Conservation (phyloP, 2,797 vertebrate genomes). For the Champsocephalus esox region DNA sequence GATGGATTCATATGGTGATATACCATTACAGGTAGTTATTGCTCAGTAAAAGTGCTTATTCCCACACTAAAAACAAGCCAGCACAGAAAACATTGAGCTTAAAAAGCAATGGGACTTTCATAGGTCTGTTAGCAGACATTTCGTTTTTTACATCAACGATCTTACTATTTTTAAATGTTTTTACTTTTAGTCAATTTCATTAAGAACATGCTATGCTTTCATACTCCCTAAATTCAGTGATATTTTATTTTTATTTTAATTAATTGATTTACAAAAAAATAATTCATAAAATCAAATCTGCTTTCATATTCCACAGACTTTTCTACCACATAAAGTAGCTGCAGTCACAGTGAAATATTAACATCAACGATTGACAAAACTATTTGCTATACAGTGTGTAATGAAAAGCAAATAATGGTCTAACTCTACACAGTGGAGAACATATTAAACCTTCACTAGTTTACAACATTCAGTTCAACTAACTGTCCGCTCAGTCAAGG, state of each 20-base stretch:
- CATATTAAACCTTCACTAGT: constrained; percentile 17
- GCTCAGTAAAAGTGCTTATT: constrained; percentile 20
- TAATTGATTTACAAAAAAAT: not conserved
- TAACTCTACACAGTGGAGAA: not conserved
- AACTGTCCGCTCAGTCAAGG: constrained; percentile 19
- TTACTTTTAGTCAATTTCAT: not conserved
- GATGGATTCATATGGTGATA: constrained; percentile 25
- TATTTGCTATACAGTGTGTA: not conserved
- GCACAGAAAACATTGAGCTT: constrained; percentile 6
- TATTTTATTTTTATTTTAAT: not conserved
- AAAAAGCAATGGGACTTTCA: constrained; percentile 6
- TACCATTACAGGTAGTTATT: constrained; percentile 30
- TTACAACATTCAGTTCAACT: constrained; percentile 41
- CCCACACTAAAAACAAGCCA: constrained; percentile 15
- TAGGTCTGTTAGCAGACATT: not conserved
- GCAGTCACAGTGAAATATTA: not conserved
- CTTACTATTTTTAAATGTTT: not conserved
- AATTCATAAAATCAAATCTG: not conserved
- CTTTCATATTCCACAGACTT: not conserved
- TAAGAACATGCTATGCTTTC: not conserved
- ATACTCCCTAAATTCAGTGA: not conserved
- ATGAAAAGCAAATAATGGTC: constrained; percentile 11
- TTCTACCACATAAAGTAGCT: not conserved
- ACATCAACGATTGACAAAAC: not conserved
- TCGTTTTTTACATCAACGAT: not conserved